A percentile compares a stretch with the other conserved stretches of the same genome.
Evolutionary conservation across 2,113 vertebrate genomes (phyloP).

Genomic region (Ibidorhyncha struthersii): DNA sequence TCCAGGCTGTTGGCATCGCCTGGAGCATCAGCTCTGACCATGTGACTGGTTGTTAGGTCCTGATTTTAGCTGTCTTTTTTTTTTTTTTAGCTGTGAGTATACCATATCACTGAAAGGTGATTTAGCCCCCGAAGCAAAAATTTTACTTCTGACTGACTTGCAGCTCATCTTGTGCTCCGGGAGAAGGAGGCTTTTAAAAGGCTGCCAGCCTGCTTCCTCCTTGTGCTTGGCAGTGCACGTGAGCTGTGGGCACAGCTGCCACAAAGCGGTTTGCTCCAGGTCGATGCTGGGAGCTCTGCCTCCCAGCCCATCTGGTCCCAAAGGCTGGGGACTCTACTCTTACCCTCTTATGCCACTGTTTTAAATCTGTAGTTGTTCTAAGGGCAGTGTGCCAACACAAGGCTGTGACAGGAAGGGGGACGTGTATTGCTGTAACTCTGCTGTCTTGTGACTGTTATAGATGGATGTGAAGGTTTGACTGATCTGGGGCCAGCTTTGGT

Average conservation of each 20-base stretch:
- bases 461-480: not conserved
- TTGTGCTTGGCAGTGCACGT: accelerated
- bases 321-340: not conserved
- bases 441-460: not conserved
- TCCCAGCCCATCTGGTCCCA: not conserved
- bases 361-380: not conserved
- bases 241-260: not conserved
- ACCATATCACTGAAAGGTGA: not conserved
- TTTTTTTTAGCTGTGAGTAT: not conserved
- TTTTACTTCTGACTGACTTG: not conserved
- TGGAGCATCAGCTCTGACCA: not conserved
- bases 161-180: accelerated
- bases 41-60: not conserved
- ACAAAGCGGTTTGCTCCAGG: not conserved
- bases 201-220: not conserved
- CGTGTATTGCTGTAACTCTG: not conserved
- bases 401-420: not conserved
- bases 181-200: not conserved
- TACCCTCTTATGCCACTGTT: not conserved
- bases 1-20: not conserved
- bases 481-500: constrained; percentile 15
- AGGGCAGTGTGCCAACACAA: not conserved
- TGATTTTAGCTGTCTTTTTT: not conserved
- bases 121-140: not conserved
- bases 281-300: not conserved